These are phyloP conservation scores for Sebastes nivosus DNA, from an alignment of 2,797 vertebrate species.

Conservation along the genomic window DNA sequence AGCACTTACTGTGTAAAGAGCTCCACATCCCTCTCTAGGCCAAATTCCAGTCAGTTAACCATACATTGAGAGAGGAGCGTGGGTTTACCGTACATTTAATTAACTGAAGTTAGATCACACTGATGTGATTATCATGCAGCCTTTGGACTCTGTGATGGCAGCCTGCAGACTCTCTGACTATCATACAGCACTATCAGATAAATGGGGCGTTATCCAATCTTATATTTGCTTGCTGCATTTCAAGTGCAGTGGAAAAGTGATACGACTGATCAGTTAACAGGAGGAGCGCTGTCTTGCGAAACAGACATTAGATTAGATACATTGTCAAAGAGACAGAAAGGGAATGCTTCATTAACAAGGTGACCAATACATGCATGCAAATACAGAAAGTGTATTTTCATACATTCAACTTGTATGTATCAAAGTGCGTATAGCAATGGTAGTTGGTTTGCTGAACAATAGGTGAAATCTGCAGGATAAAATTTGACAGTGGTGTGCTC, in stretches of 20 bases:
- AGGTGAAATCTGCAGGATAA: background rate
- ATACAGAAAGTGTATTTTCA: background rate
- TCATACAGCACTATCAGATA: background rate
- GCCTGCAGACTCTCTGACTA: constrained; percentile 10
- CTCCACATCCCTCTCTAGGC: background rate
- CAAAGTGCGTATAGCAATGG: background rate
- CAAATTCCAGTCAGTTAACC: constrained; percentile 26
- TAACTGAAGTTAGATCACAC: constrained; percentile 19
- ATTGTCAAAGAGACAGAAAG: background rate
- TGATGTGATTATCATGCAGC: constrained; percentile 39
- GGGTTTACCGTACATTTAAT: constrained; percentile 37
- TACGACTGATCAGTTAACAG: constrained; percentile 21
- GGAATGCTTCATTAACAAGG: background rate
- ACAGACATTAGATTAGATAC: constrained; percentile 1
- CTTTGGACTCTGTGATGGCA: constrained; percentile 36
- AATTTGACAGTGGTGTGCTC: constrained; percentile 7
- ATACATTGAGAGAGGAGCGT: background rate
- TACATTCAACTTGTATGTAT: background rate
- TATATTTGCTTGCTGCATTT: constrained; percentile 5
- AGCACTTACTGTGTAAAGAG: background rate
- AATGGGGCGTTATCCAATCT: background rate
- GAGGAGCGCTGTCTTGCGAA: background rate
- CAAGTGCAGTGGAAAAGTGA: constrained; percentile 46
- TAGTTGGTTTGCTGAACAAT: background rate
- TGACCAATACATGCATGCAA: background rate